phyloP scores from a whole-genome alignment of 2,888 invertebrate species.

The Nephrotoma guestfalica region DNA sequence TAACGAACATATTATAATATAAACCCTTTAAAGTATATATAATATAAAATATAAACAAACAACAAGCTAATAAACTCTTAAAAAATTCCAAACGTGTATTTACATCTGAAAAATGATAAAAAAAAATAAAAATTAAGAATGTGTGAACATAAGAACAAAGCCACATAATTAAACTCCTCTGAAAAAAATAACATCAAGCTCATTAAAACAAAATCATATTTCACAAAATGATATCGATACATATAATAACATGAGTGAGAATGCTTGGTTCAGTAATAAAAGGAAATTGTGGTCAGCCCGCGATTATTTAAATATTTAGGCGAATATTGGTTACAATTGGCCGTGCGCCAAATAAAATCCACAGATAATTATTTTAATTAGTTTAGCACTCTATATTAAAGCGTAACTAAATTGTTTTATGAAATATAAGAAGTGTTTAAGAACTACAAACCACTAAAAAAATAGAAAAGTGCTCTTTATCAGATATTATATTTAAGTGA shows the following conservation, averaged over 20 bases:
- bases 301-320: background rate
- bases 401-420: background rate
- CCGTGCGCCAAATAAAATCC: background rate
- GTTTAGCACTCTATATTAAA: background rate
- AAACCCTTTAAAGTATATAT: background rate
- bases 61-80: background rate
- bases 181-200: background rate
- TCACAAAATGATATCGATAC: background rate
- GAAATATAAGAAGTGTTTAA: background rate
- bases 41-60: constrained; percentile 5
- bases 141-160: background rate
- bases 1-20: background rate
- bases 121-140: background rate
- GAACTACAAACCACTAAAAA: background rate
- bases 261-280: background rate
- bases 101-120: background rate
- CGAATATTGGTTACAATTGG: background rate
- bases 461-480: background rate
- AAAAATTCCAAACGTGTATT: background rate
- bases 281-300: background rate
- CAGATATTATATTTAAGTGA: background rate
- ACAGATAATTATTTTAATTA: background rate
- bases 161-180: background rate
- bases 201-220: background rate
- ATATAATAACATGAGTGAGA: background rate